Evolutionary conservation across 2,113 vertebrate genomes (phyloP).

Genomic region (Odontesthes bonariensis): DNA sequence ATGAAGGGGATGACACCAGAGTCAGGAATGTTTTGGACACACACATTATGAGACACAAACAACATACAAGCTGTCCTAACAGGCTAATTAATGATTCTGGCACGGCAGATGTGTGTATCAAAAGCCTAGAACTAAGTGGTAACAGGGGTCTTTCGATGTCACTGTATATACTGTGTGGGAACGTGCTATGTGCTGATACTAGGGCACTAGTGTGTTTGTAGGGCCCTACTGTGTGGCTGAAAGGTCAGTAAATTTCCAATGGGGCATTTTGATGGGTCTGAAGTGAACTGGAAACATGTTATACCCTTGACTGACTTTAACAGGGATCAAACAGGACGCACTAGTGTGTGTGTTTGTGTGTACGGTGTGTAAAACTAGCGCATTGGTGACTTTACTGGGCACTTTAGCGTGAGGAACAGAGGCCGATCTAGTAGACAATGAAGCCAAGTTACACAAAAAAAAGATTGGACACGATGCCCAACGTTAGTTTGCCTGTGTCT

Average conservation of each 20-base stretch:
- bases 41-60: constrained; percentile 1
- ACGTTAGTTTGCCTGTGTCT: no score
- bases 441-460: constrained; percentile 26
- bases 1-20: constrained; percentile 46
- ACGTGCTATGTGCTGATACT: constrained; percentile 19
- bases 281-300: constrained; percentile 61
- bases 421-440: constrained; percentile 2
- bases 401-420: constrained; percentile 36
- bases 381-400: constrained; percentile 7
- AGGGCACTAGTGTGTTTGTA: constrained; percentile 34
- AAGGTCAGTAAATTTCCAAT: constrained; percentile 59
- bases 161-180: constrained; percentile 8
- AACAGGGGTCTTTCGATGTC: not conserved
- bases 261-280: constrained; percentile 56
- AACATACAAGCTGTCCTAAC: constrained; percentile 26
- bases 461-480: no score
- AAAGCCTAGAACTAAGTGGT: constrained; percentile 7
- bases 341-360: constrained; percentile 5
- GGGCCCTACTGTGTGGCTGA: constrained; percentile 43
- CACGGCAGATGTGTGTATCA: constrained; percentile 7
- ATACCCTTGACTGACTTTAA: constrained; percentile 62
- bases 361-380: not conserved
- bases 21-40: constrained; percentile 52
- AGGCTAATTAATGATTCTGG: constrained; percentile 40
- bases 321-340: constrained; percentile 38